Evolutionary conservation across 2,113 vertebrate species (phyloP), one percentile per base, ranked within the genome.

Genomic region (Gasterosteus aculeatus): DNA sequence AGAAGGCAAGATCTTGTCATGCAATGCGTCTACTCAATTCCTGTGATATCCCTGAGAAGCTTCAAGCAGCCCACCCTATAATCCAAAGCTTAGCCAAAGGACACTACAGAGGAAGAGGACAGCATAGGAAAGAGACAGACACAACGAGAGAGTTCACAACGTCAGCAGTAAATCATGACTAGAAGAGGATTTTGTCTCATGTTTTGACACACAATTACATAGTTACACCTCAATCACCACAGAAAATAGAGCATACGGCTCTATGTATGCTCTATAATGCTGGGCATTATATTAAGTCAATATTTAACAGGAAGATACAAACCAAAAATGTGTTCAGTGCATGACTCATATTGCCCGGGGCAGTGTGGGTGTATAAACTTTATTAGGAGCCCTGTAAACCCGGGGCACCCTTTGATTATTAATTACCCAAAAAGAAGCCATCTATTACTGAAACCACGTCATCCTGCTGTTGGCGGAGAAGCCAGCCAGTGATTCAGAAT

Each of bases 1-100:
- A 94, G 85, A 94, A 90, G 91, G 92, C 69, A 89, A 84, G 77
- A 82, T 87, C 74, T 57, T 91, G 81, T 93, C 90, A 81, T 92
- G 88, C 86, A 83, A 85, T 79, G 83, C 69, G 78, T 92, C 92
- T 90, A 91, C 89, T 88, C 88, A 88, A 88, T 89, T 92, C 86
- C 78, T 91, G 82, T 91, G 91, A 93, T 92, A 92, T 88, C 87
- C 79, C 78, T 85, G 84, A 88, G 89, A 86, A 77, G 87, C 82
- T 78, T 51, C 63, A 81, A 59, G 11, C 71, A 56, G 71, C 31
- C 75, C 83, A 77, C 90, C 90, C 92, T 93, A 71, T 92, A 91
- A 94, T 93, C 91, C 91, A 67, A 72, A 80, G 68, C 66, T 81
- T 38, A 14, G 71, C 79, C 85, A 78, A 61, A 69, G 84, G 85